Evolutionary conservation across 2,113 vertebrate genomes (phyloP), one percentile per base, ranked within the genome.

Genomic region (Mastomys coucha): DNA sequence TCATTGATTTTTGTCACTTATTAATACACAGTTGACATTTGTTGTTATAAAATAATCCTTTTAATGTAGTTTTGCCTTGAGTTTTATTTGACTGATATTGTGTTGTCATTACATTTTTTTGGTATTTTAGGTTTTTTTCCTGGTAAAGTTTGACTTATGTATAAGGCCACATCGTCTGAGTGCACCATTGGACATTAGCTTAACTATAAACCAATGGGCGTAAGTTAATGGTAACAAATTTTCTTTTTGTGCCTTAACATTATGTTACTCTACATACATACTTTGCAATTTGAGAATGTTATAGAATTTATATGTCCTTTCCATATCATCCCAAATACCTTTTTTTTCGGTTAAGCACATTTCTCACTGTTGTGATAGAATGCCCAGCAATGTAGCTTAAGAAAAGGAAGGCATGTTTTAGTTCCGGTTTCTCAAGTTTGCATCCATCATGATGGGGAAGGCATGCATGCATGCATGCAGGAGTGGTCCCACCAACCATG

Each of bases 31-130:
- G 80, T 91, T 2, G 12, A 10, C 1, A 24, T 69, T 73, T 73
- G 9, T 80, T 89, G 67, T 22, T 78, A 31, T 53, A 2, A 72
- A n/a, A n/a, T 53, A 56, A 82, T 88, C 20, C 1, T 3, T 76
- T 84, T 69, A 94, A 76, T 81, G 10, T 67, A 36, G 19, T 76
- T 95, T 91, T 93, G n/a, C 58, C 16, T 82, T 76, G 1, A 72
- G 90, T 82, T 95, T 84, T 95, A 85, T 73, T 91, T 51, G n/a
- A 51, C 20, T 85, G 63, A n/a, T 58, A 49, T 69, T 88, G 49
- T 91, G 0, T 85, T 89, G 39, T 49, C 13, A 63, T 22, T 45
- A 1, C 20, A 31, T 91, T 82, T 73, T 82, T 77, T 87, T 36
- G 63, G 0, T 81, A 60, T 28, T 56, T 88, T 10, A 31, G 0